Percentiles rank a stretch among this genome's conserved stretches.
Evolutionary conservation across 2,888 invertebrate species (phyloP).

Genomic region (Formica aserva): DNA sequence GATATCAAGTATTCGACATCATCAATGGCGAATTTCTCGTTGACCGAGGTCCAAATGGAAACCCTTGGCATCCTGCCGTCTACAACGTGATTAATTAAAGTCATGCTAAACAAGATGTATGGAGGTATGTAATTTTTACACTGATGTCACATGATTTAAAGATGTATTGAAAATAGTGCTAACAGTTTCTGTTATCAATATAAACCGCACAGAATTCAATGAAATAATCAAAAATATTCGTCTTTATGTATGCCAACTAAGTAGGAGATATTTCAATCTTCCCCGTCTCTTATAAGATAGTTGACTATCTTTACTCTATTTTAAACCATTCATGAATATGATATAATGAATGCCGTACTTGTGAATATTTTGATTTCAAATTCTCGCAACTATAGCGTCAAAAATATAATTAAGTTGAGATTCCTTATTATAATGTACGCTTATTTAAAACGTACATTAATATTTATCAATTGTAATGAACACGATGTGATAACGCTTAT

Average conservation of each 20-base stretch:
- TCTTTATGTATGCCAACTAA: background rate
- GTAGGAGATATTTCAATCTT: background rate
- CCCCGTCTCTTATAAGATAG: background rate
- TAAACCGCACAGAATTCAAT: background rate
- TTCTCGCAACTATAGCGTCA: background rate
- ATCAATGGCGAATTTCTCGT: conserved; percentile 56
- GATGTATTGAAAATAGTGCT: background rate
- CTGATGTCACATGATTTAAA: background rate
- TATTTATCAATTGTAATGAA: background rate
- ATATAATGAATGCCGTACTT: background rate
- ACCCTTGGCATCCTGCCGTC: conserved; percentile 71
- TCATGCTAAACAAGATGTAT: conserved; percentile 18
- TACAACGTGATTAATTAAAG: conserved; percentile 76
- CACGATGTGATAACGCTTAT: background rate
- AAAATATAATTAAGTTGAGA: background rate
- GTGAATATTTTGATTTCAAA: background rate
- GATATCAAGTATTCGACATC: conserved; percentile 23
- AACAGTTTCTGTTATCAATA: background rate
- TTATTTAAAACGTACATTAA: background rate
- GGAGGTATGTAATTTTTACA: background rate
- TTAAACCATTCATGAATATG: background rate
- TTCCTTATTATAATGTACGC: background rate
- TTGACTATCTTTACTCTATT: background rate
- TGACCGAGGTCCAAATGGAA: conserved; percentile 71
- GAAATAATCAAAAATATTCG: background rate